Conservation (phyloP, 2,113 vertebrate species). For the Odobenus rosmarus region DNA sequence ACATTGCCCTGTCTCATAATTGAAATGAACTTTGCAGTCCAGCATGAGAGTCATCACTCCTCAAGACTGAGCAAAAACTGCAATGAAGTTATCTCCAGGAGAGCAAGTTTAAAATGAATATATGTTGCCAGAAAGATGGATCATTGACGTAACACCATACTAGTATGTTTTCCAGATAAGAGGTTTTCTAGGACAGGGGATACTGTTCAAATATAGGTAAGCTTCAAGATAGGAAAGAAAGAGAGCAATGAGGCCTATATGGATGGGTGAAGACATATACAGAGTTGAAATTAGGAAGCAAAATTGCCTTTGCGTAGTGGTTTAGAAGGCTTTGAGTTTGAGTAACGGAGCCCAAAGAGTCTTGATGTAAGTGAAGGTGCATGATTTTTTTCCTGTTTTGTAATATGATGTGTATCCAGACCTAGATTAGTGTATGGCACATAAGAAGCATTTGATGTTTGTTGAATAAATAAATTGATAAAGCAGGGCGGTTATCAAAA, state of each 20-base stretch:
- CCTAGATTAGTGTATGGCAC: neutral
- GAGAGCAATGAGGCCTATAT: neutral
- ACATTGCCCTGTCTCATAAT: neutral
- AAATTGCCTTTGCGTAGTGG: neutral
- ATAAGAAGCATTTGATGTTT: neutral
- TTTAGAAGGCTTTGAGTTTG: neutral
- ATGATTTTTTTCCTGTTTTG: neutral
- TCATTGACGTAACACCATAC: neutral
- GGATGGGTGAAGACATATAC: neutral
- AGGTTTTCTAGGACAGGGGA: neutral
- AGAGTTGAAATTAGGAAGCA: neutral
- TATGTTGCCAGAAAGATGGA: neutral
- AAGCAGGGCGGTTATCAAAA: neutral
- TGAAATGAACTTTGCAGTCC: neutral
- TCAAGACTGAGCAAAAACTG: neutral
- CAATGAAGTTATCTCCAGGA: neutral
- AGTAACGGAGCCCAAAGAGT: neutral
- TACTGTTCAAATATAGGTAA: neutral
- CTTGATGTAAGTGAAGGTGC: neutral
- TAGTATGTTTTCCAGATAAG: neutral
- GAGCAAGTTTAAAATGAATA: neutral
- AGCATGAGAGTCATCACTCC: neutral
- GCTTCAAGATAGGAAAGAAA: neutral
- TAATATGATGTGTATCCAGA: neutral
- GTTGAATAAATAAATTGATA: neutral